phyloP scores from a whole-genome alignment of 2,113 vertebrate species.

The Mobula birostris region DNA sequence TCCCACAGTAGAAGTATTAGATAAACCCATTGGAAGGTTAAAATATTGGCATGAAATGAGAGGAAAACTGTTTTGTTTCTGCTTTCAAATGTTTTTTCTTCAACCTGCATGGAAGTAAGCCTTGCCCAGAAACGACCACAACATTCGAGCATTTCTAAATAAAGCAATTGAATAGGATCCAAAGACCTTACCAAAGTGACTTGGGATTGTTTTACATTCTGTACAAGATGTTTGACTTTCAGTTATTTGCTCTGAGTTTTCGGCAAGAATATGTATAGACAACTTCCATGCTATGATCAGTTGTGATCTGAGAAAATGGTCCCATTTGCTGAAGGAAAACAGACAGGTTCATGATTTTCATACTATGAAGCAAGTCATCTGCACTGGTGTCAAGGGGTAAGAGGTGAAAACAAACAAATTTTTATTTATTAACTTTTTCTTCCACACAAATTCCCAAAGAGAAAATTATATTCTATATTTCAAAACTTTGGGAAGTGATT shows the following conservation, averaged over 20 bases:
- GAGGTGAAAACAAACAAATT: too few relatives aligned
- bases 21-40: background rate
- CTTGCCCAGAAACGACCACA: background rate
- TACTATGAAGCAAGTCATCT: too few relatives aligned
- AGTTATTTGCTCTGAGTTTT: background rate
- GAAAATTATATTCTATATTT: too few relatives aligned
- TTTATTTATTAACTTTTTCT: too few relatives aligned
- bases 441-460: too few relatives aligned
- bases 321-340: too few relatives aligned
- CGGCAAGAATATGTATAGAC: background rate
- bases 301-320: too few relatives aligned
- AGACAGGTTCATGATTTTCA: too few relatives aligned
- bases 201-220: background rate
- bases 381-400: too few relatives aligned
- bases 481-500: too few relatives aligned
- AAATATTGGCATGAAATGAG: background rate
- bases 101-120: too few relatives aligned
- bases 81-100: background rate
- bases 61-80: background rate
- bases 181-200: background rate
- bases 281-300: too few relatives aligned
- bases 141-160: background rate
- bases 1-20: background rate
- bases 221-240: background rate
- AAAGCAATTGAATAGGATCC: background rate